Base-by-base conservation (phyloP, 2,797 vertebrate genomes). In the Hypotaenidia okinawae region DNA sequence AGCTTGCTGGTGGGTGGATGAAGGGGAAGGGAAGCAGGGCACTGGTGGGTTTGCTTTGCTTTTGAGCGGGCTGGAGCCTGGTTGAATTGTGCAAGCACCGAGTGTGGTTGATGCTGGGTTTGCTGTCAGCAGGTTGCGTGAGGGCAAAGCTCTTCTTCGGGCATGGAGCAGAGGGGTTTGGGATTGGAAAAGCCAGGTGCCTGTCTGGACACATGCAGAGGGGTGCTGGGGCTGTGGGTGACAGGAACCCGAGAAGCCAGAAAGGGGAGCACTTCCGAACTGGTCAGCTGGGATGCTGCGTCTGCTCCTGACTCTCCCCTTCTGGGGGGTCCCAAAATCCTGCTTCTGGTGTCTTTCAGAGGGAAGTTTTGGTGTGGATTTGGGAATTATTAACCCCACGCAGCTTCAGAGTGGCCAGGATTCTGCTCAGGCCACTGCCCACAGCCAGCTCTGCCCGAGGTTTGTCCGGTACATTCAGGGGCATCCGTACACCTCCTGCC, bases 391-490 rank as follows among this genome's bases (percentile, higher is more conserved):
- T 61, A 63, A n/a, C 39, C n/a, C 45, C 41, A 3, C 2, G 2
- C 23, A 37, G 76, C 78, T 54, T 35, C 1, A 4, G 51, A 21
- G 39, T 1, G 3, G 6, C 28, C 1, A 0, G 45, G 49, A 8
- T 6, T 11, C 77, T 27, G 70, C 70, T 43, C 5, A 0, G 39
- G 10, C 49, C 64, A 0, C 32, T 1, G 55, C 37, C 30, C 4
- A 1, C 4, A 1, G 2, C 67, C 64, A 19, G 4, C 68, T 39
- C 64, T 51, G 43, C 16, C 68, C 39, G 15, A 13, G 18, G 14
- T 28, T 61, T 11, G 2, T 8, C 11, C 10, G 0, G 1, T 0
- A 0, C 16, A 16, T 7, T 1, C 1, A 2, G 63, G 66, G 54
- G 4, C 30, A 1, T 7, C 72, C 8, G 0, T 30, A 83, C 2